phyloP scores from a whole-genome alignment of 2,888 invertebrate genomes.

The Campoplex nolae region DNA sequence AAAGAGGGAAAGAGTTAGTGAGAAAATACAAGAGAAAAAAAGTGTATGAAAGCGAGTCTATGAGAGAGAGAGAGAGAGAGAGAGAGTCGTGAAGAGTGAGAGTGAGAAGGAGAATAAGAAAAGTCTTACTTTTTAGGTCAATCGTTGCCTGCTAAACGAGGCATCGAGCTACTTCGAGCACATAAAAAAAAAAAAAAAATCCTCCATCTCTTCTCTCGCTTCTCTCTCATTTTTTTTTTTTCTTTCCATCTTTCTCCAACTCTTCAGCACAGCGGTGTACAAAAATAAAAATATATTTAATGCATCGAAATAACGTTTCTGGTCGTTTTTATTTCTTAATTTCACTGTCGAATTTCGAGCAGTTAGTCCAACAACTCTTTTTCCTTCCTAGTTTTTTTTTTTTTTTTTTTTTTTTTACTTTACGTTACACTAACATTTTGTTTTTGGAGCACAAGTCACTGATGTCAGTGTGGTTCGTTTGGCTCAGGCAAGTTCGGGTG shows the following conservation, averaged over 20 bases:
- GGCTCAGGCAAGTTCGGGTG: neutral
- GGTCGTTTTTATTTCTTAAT: neutral
- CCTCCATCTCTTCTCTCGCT: neutral
- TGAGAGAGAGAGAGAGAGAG: neutral
- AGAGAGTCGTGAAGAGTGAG: constrained; percentile 13
- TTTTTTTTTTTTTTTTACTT: neutral
- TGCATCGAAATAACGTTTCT: neutral
- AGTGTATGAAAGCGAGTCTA: neutral
- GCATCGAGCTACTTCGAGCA: constrained; percentile 74
- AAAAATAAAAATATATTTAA: neutral
- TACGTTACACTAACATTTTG: neutral
- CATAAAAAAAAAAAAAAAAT: constrained; percentile 70
- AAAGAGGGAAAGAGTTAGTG: constrained; percentile 56
- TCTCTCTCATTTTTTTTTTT: neutral
- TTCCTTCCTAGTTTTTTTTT: neutral
- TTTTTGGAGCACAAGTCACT: neutral
- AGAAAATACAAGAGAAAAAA: constrained; percentile 36
- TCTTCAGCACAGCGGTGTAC: neutral
- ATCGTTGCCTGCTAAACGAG: constrained; percentile 78
- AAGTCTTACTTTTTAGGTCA: constrained; percentile 78
- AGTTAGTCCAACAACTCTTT: neutral
- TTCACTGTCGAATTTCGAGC: neutral
- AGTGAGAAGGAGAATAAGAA: constrained; percentile 44
- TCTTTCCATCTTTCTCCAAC: neutral
- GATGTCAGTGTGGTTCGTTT: neutral